Percentiles rank a stretch among this genome's conserved stretches.
phyloP scores from a whole-genome alignment of 35 echinoderm and acorn worm genomes.

The Acanthaster planci region DNA sequence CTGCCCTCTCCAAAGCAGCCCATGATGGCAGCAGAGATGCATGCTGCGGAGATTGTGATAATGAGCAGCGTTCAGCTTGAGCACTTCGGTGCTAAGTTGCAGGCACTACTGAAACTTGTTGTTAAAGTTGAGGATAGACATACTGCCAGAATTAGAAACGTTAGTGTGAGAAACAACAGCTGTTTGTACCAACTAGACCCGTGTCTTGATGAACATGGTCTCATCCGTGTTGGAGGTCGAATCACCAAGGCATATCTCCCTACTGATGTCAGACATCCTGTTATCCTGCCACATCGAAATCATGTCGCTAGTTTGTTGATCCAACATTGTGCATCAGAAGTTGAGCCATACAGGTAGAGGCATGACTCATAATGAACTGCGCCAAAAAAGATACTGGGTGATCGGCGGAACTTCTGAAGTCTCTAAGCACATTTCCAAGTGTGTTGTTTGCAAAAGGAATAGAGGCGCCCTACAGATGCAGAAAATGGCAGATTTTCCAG shows the following conservation, averaged over 20 bases:
- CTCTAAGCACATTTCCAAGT: slow-evolving; percentile 34
- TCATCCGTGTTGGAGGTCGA: slow-evolving; percentile 73
- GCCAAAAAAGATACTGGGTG: slow-evolving; percentile 64
- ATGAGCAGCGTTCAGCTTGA: slow-evolving; percentile 16
- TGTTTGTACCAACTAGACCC: slow-evolving; percentile 65
- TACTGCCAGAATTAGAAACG: slow-evolving; percentile 13
- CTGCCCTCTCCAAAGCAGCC: no score
- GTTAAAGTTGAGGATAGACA: not conserved
- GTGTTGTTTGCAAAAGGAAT: slow-evolving; percentile 38
- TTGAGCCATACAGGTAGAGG: slow-evolving; percentile 60
- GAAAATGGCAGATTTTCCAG: slow-evolving; percentile 68
- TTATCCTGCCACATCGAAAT: slow-evolving; percentile 47
- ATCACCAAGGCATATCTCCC: slow-evolving; percentile 29
- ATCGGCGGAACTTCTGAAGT: slow-evolving; percentile 60
- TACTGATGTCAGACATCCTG: slow-evolving; percentile 46
- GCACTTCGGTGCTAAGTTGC: not conserved
- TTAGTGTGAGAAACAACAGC: slow-evolving; percentile 33
- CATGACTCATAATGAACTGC: slow-evolving; percentile 48
- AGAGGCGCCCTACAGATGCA: slow-evolving; percentile 46
- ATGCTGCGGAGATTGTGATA: slow-evolving; percentile 32
- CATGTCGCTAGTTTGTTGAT: slow-evolving; percentile 68
- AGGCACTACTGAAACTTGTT: not conserved
- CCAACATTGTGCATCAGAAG: slow-evolving; percentile 61
- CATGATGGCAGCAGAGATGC: not conserved
- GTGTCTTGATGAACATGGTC: slow-evolving; percentile 60